Percentiles rank a stretch among this genome's conserved stretches.
Evolutionary conservation across 2,797 vertebrate species (phyloP).

Genomic region (Dicrostonyx torquatus): DNA sequence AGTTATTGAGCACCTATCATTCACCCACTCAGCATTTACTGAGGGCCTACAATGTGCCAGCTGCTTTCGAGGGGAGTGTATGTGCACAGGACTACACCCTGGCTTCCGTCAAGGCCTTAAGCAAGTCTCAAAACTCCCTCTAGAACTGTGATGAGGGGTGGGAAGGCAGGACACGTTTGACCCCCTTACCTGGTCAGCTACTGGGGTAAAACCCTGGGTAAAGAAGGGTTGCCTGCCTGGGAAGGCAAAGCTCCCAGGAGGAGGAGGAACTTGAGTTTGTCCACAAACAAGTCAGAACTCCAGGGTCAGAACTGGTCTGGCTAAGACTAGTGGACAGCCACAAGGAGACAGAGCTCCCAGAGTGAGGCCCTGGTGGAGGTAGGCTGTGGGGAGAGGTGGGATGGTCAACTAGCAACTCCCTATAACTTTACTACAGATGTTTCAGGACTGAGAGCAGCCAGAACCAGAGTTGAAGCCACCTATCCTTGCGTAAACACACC

Average conservation of each 20-base stretch:
- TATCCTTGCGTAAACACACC: constrained; percentile 44
- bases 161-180: background rate
- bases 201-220: background rate
- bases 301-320: background rate
- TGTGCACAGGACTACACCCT: background rate
- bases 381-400: constrained; percentile 1
- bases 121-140: constrained; percentile 3
- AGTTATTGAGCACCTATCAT: constrained; percentile 53
- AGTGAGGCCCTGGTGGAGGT: constrained; percentile 24
- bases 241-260: background rate
- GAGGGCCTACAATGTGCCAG: background rate
- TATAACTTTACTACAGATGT: background rate
- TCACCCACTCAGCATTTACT: constrained; percentile 17
- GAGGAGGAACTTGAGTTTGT: constrained; percentile 21
- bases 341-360: constrained; percentile 13
- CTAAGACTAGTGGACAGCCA: background rate
- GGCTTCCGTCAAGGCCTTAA: constrained; percentile 4
- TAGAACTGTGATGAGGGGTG: background rate
- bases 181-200: background rate
- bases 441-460: background rate
- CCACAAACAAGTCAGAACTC: background rate
- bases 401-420: background rate
- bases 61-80: background rate
- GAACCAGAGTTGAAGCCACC: background rate
- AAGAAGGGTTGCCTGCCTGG: background rate